Percentiles rank a stretch among this genome's conserved stretches.
Conservation (phyloP, 2,113 vertebrate genomes). For the Grammomys surdaster region DNA sequence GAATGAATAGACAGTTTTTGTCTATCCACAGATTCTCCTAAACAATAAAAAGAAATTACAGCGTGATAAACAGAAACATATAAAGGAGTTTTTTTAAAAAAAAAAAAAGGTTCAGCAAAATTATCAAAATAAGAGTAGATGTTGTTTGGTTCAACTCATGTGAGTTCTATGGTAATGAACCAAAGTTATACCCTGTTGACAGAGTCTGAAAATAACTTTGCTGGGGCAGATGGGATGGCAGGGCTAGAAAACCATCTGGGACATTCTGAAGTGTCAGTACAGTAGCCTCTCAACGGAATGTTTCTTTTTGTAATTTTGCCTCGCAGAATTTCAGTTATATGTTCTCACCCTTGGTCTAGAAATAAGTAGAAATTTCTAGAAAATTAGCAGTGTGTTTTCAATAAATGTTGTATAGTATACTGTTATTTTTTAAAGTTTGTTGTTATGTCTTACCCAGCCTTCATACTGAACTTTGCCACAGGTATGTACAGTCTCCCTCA, state of each 20-base stretch:
- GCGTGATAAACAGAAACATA: not conserved
- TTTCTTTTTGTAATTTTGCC: not conserved
- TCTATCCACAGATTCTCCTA: not conserved
- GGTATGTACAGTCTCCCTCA: not conserved
- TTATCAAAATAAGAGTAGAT: not conserved
- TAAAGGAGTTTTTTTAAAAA: not conserved
- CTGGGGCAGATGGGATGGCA: not conserved
- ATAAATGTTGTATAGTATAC: not conserved
- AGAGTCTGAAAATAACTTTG: not conserved
- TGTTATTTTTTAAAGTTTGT: not conserved
- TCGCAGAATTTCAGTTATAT: not conserved
- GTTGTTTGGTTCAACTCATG: not conserved
- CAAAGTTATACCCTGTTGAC: not conserved
- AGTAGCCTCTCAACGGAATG: not conserved
- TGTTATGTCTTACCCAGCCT: not conserved
- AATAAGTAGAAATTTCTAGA: not conserved
- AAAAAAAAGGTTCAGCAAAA: constrained; percentile 5
- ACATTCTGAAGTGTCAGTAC: not conserved
- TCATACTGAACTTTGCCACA: not conserved
- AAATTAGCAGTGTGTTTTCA: not conserved
- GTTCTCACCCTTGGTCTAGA: not conserved
- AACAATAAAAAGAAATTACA: not conserved
- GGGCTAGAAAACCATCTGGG: not conserved
- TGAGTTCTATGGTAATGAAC: not conserved
- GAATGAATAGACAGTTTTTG: not conserved